Conservation (phyloP, 1,140 invertebrate genomes). For the Microplitis demolitor region DNA sequence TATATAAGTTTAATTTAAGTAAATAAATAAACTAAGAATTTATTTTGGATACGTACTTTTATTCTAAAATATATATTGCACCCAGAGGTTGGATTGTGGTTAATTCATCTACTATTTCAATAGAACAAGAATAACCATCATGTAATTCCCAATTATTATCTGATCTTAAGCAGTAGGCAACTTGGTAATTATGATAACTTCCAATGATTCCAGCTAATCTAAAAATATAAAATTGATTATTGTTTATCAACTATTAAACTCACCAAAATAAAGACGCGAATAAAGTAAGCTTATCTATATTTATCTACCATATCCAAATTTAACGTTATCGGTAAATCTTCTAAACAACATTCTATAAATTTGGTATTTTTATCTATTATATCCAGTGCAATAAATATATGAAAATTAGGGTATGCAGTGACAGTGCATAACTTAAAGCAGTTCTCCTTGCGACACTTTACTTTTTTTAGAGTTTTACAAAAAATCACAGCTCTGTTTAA, state of each 20-base stretch:
- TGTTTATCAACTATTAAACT: no score
- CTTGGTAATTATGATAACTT: neutral
- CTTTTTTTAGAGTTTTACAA: neutral
- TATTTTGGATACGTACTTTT: no score
- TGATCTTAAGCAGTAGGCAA: neutral
- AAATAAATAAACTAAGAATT: no score
- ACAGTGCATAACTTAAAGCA: neutral
- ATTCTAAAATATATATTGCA: neutral
- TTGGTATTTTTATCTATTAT: neutral
- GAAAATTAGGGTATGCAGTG: neutral
- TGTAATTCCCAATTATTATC: neutral
- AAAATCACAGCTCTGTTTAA: neutral
- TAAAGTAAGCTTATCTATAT: neutral
- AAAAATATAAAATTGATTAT: neutral
- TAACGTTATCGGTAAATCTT: neutral
- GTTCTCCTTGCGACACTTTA: neutral
- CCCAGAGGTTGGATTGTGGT: neutral
- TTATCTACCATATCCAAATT: neutral
- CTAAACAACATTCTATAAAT: neutral
- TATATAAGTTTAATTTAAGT: no score
- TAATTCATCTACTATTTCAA: neutral
- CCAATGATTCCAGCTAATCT: neutral
- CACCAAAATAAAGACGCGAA: no score
- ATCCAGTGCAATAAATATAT: neutral
- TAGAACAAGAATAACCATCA: neutral